Conservation (phyloP, 2,113 vertebrate genomes). For the Capreolus pygargus region DNA sequence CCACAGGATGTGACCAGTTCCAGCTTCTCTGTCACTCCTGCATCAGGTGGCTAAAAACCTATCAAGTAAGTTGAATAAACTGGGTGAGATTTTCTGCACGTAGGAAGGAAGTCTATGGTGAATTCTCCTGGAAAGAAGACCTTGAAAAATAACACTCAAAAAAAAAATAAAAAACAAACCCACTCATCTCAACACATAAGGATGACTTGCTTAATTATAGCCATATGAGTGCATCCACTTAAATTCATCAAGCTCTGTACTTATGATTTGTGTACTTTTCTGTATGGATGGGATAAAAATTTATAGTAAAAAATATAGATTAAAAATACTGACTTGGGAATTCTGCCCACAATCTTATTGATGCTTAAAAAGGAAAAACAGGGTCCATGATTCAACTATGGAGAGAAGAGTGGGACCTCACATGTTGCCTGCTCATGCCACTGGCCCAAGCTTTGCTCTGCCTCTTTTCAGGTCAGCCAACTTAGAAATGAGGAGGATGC, state of each 20-base stretch:
- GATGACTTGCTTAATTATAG: neutral
- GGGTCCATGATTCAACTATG: neutral
- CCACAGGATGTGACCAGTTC: fast-evolving
- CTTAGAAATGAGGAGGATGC: neutral
- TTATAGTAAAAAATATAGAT: neutral
- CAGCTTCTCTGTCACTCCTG: neutral
- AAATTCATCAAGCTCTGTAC: neutral
- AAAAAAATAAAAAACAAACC: fast-evolving
- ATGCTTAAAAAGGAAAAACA: neutral
- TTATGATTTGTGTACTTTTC: neutral
- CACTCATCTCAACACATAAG: neutral
- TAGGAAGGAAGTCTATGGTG: neutral
- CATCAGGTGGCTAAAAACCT: neutral
- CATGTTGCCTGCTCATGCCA: too few species aligned
- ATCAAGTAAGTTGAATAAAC: neutral
- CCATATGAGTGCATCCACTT: neutral
- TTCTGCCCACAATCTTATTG: neutral
- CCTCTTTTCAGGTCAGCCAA: neutral
- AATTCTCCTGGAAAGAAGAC: neutral
- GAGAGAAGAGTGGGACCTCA: neutral
- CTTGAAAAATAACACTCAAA: neutral
- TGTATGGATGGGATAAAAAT: neutral
- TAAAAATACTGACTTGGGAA: neutral
- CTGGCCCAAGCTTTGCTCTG: neutral
- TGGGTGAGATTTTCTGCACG: neutral